phyloP scores from a whole-genome alignment of 2,113 vertebrate species.

The Mus spicilegus region DNA sequence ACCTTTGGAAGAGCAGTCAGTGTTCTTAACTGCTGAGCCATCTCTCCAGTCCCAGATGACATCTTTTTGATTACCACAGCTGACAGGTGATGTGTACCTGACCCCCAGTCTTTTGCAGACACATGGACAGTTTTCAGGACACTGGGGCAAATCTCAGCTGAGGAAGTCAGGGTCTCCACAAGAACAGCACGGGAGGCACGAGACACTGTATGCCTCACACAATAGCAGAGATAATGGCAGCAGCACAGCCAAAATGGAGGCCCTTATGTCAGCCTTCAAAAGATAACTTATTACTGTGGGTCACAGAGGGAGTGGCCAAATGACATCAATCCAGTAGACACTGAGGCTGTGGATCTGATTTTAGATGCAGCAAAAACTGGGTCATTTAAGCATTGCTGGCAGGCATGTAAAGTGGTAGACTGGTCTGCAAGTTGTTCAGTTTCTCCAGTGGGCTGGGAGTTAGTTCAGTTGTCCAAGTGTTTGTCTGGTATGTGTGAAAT shows the following conservation, averaged over 20 bases:
- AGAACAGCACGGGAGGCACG: background rate
- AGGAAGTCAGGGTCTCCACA: too few species aligned
- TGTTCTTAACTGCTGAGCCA: too few species aligned
- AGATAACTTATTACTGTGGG: background rate
- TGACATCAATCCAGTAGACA: background rate
- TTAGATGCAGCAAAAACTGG: background rate
- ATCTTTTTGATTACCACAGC: background rate
- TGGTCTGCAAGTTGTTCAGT: background rate
- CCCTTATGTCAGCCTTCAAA: background rate
- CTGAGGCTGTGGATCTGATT: background rate
- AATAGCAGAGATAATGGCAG: too few species aligned
- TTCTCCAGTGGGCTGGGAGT: background rate
- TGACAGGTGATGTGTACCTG: background rate
- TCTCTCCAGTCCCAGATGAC: too few species aligned
- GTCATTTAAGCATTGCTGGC: background rate
- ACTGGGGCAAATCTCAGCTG: background rate
- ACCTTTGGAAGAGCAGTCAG: too few species aligned
- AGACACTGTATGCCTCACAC: background rate
- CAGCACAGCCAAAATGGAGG: background rate
- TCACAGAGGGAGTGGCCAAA: background rate
- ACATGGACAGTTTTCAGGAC: background rate
- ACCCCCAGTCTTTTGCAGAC: too few species aligned
- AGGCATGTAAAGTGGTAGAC: background rate
- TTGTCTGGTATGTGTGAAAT: background rate
- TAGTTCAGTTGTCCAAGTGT: too few species aligned